Conservation (phyloP, 2,797 vertebrate species). For the Mycteria americana region DNA sequence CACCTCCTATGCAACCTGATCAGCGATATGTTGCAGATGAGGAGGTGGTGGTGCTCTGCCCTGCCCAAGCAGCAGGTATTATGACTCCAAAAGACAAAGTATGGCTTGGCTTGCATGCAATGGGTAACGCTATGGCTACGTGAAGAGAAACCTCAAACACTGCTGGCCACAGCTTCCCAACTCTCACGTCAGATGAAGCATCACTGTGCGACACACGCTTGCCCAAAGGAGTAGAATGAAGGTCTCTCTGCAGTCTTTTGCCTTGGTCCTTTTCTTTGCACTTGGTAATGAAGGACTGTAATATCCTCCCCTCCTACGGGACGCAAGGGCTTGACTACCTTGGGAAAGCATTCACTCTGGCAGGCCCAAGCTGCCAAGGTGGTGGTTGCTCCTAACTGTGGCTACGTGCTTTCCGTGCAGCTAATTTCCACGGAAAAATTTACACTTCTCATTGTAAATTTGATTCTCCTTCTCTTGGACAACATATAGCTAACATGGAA, state of each 20-base stretch:
- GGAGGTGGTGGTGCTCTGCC: background rate
- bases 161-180: background rate
- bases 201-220: rapidly evolving
- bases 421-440: background rate
- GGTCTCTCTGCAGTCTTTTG: background rate
- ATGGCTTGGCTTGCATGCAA: background rate
- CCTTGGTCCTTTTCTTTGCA: background rate
- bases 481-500: background rate
- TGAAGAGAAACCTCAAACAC: conserved; percentile 25
- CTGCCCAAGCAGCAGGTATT: conserved; percentile 7
- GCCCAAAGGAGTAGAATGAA: background rate
- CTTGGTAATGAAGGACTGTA: background rate
- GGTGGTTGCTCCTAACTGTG: background rate
- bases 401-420: conserved; percentile 28
- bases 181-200: background rate
- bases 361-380: background rate
- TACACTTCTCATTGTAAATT: background rate
- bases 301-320: background rate
- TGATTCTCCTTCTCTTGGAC: background rate
- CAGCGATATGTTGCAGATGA: background rate
- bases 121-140: background rate
- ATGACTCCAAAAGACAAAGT: background rate
- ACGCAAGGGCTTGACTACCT: background rate
- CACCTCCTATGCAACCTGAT: background rate
- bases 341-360: background rate